Evolutionary conservation across 1,140 invertebrate genomes (phyloP), one percentile per base, ranked within the genome.

Genomic region (Plectus sambesii): DNA sequence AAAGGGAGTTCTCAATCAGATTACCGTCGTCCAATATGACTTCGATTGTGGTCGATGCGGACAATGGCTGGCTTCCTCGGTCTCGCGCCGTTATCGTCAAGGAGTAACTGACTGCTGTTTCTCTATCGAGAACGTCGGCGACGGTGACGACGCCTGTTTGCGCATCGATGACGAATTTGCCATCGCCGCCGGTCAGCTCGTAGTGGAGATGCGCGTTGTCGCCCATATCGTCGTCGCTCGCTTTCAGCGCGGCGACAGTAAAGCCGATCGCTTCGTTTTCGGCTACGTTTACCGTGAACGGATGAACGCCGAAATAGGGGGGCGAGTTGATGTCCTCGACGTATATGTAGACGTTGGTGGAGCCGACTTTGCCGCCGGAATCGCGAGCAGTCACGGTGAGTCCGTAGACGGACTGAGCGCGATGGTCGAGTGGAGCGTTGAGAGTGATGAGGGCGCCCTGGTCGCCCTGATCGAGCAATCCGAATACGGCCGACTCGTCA

Each of bases 311-410:
- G 2, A 85, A 82, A 0, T 89, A 88, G 0, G 87, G 81, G 66
- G 84, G 86, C 60, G 89, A 88, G n/a, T 97, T 98, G 0, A 88
- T 87, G 73, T 96, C 92, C 0, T 85, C 84, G 0, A 98, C 79
- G 65, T 92, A 87, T 1, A 98, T 82, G 58, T 87, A 84, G 19
- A 94, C 85, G 20, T 84, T 82, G 0, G 87, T 84, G 0, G 83
- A 83, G 57, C 92, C 89, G 6, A 78, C 82, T 24, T 85, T 73
- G 0, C 86, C 84, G 0, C 85, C 87, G 0, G 82, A 81, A 70
- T 96, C 90, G 0, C 84, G 82, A 0, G 87, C 89, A 0, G 81
- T 83, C 0, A 94, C 70, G 20, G 73, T 73, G 9, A 80, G 61
- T 3, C 74, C 67, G 55, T 71, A 72, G 5, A 50, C 56, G 40